Percentiles rank a stretch among this genome's conserved stretches.
Conservation (phyloP, 2,888 invertebrate genomes). For the Reticulitermes lucifugus region DNA sequence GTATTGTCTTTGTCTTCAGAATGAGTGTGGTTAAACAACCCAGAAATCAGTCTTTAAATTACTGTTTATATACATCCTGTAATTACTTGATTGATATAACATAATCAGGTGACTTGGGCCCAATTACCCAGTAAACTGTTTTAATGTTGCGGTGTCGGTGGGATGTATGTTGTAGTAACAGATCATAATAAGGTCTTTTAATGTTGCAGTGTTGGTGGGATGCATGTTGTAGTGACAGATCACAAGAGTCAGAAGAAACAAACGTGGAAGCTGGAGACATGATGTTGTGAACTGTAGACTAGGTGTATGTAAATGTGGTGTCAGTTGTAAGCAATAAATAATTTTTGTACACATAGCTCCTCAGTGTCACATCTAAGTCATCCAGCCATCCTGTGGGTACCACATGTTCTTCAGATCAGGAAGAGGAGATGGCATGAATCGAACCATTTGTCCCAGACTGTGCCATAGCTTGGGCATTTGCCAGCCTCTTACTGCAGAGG, state of each 20-base stretch:
- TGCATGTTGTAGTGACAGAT: slow-evolving; percentile 44
- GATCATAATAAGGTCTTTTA: slow-evolving; percentile 39
- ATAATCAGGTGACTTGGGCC: not conserved
- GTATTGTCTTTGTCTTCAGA: not conserved
- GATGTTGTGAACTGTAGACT: not conserved
- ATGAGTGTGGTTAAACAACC: not conserved
- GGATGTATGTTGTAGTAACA: slow-evolving; percentile 39
- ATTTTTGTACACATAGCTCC: not conserved
- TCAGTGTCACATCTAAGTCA: too few relatives aligned
- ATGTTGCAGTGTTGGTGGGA: slow-evolving; percentile 46
- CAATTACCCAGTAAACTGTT: too few relatives aligned
- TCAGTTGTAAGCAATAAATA: not conserved
- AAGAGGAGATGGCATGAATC: too few relatives aligned
- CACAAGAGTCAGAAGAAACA: slow-evolving; percentile 46
- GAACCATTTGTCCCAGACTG: too few relatives aligned
- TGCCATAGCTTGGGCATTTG: too few relatives aligned
- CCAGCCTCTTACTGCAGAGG: too few relatives aligned
- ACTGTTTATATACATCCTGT: not conserved
- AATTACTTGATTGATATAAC: not conserved
- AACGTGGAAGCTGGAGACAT: slow-evolving; percentile 44
- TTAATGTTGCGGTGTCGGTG: slow-evolving; percentile 43
- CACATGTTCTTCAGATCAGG: too few relatives aligned
- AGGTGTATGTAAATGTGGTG: not conserved
- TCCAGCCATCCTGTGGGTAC: too few relatives aligned
- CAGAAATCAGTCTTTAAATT: not conserved